Percentiles rank a stretch among this genome's conserved stretches.
Evolutionary conservation across 2,888 invertebrate genomes (phyloP).

Genomic region (Abrostola tripartita): DNA sequence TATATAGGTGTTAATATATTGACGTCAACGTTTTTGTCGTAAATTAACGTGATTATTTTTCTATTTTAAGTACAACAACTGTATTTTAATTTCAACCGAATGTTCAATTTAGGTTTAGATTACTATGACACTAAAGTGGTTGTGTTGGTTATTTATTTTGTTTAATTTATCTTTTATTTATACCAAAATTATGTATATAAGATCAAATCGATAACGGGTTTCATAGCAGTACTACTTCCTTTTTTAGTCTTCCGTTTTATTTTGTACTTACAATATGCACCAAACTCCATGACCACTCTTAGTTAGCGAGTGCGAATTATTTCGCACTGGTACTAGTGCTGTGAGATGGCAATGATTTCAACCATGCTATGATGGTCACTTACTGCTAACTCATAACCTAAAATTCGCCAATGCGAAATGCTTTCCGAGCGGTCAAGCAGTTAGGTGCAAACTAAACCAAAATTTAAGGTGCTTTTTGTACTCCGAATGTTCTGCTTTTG

Average conservation of each 20-base stretch:
- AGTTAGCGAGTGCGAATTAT: background rate
- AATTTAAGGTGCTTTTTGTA: slow-evolving; percentile 77
- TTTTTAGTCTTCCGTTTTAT: slow-evolving; percentile 81
- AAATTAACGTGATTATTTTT: slow-evolving; percentile 61
- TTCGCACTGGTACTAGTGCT: too few species aligned
- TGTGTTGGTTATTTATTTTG: slow-evolving; percentile 87
- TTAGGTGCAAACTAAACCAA: slow-evolving; percentile 54
- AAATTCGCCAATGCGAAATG: background rate
- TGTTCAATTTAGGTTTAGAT: slow-evolving; percentile 74
- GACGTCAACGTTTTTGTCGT: slow-evolving; percentile 43
- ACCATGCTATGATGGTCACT: background rate
- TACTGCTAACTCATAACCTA: background rate
- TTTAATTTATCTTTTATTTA: slow-evolving; percentile 85
- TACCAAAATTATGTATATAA: slow-evolving; percentile 77
- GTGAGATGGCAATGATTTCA: too few species aligned
- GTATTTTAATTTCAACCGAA: slow-evolving; percentile 67
- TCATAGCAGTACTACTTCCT: slow-evolving; percentile 77
- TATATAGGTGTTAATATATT: slow-evolving; percentile 23
- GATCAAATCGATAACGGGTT: slow-evolving; percentile 77
- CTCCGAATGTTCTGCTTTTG: slow-evolving; percentile 56
- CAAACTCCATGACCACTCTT: background rate
- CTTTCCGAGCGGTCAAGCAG: background rate
- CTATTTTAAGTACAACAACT: slow-evolving; percentile 72
- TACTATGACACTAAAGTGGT: slow-evolving; percentile 78
- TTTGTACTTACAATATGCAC: slow-evolving; percentile 73